Evolutionary conservation across 2,888 invertebrate genomes (phyloP).

Genomic region (Melanostoma scalare): DNA sequence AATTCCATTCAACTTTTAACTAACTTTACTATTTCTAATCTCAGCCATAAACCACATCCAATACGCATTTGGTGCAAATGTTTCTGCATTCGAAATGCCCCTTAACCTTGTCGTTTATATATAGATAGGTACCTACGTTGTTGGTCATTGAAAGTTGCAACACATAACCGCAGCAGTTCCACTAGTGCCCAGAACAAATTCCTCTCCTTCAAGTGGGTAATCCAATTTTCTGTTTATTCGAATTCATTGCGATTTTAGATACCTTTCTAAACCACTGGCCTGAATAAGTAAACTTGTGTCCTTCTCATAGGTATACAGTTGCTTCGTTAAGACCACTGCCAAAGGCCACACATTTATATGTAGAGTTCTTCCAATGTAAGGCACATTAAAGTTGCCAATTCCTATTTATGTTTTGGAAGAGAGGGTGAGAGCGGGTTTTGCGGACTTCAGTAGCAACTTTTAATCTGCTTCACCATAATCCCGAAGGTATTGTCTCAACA

Average conservation of each 20-base stretch:
- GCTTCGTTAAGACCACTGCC: slow-evolving; percentile 45
- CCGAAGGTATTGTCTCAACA: slow-evolving; percentile 68
- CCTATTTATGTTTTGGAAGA: slow-evolving; percentile 40
- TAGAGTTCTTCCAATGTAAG: slow-evolving; percentile 48
- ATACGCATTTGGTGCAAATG: slow-evolving; percentile 46
- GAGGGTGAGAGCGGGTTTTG: neutral
- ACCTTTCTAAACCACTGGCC: slow-evolving; percentile 66
- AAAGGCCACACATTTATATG: slow-evolving; percentile 30
- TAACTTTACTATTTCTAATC: slow-evolving; percentile 57
- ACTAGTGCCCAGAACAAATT: slow-evolving; percentile 12
- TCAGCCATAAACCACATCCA: slow-evolving; percentile 57
- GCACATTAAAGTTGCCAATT: slow-evolving; percentile 66
- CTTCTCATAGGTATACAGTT: slow-evolving; percentile 5
- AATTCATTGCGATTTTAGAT: slow-evolving; percentile 69
- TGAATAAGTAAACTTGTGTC: slow-evolving; percentile 64
- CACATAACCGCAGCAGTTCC: slow-evolving; percentile 40
- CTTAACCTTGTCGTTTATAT: neutral
- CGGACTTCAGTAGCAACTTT: slow-evolving; percentile 48
- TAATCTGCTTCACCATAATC: slow-evolving; percentile 63
- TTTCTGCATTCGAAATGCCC: slow-evolving; percentile 37
- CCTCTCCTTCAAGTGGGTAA: slow-evolving; percentile 56
- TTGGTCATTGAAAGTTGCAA: slow-evolving; percentile 30
- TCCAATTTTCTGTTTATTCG: slow-evolving; percentile 71
- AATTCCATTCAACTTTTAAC: slow-evolving; percentile 40
- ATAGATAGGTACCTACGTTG: neutral